Evolutionary conservation across 2,888 invertebrate genomes (phyloP).

Genomic region (Ectropis crepuscularia): DNA sequence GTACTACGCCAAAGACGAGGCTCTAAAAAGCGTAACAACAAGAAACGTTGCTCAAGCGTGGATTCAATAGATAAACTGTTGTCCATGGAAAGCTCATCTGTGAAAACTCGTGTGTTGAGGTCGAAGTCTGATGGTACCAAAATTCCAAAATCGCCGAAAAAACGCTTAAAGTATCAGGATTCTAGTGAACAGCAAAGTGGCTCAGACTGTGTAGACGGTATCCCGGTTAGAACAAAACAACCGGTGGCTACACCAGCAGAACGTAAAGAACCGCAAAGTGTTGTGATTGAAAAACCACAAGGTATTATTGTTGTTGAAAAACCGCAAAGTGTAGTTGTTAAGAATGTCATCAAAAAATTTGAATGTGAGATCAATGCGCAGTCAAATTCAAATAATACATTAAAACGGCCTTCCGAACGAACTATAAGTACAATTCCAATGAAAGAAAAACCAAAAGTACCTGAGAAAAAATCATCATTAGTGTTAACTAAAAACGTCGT

Average conservation of each 20-base stretch:
- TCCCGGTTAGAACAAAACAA: constrained; percentile 54
- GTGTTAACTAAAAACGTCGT: constrained; percentile 82
- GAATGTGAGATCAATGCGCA: constrained; percentile 78
- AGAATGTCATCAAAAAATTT: constrained; percentile 78
- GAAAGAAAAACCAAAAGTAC: constrained; percentile 85
- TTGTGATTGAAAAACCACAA: constrained; percentile 64
- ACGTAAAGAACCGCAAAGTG: constrained; percentile 52
- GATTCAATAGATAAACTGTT: constrained; percentile 76
- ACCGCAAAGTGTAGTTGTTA: constrained; percentile 66
- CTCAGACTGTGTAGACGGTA: constrained; percentile 74
- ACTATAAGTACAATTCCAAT: constrained; percentile 57
- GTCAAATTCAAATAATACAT: constrained; percentile 56
- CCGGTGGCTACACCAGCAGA: constrained; percentile 42
- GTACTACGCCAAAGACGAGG: constrained; percentile 72
- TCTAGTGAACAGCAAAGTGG: constrained; percentile 71
- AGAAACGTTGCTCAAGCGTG: constrained; percentile 80
- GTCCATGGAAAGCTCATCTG: constrained; percentile 58
- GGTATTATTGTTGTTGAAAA: constrained; percentile 25
- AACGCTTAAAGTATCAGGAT: constrained; percentile 68
- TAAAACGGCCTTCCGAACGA: constrained; percentile 73
- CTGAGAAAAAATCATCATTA: constrained; percentile 84
- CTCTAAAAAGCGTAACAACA: constrained; percentile 77
- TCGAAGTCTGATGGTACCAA: constrained; percentile 80
- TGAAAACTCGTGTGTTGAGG: constrained; percentile 70
- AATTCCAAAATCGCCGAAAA: constrained; percentile 74